A percentile compares a stretch with the other conserved stretches of the same genome.
Evolutionary conservation across 2,113 vertebrate genomes (phyloP).

Genomic region (Podocnemis expansa): DNA sequence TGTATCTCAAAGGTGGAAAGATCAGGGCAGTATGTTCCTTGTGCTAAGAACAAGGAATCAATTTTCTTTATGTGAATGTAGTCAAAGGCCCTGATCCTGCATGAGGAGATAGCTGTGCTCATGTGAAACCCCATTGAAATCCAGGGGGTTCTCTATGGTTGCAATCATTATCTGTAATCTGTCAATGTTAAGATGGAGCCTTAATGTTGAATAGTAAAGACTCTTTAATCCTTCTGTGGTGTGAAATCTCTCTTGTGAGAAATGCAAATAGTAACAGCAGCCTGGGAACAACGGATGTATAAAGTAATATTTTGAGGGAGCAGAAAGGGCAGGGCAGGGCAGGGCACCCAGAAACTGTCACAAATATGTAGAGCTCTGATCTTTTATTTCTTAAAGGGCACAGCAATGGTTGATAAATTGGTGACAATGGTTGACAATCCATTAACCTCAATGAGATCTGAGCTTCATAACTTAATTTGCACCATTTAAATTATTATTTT

Average conservation of each 20-base stretch:
- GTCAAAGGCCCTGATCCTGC: not conserved
- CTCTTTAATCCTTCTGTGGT: not conserved
- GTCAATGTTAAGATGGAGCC: not conserved
- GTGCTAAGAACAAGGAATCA: not conserved
- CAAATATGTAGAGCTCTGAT: not conserved
- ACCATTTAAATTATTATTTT: not conserved
- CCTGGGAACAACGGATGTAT: not conserved
- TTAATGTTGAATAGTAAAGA: not conserved
- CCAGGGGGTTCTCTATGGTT: not conserved
- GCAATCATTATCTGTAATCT: not conserved
- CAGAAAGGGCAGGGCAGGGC: not conserved
- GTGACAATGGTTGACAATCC: not conserved
- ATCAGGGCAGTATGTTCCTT: not conserved
- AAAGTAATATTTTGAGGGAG: not conserved
- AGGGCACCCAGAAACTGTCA: not conserved
- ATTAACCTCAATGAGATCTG: not conserved
- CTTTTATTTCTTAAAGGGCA: not conserved
- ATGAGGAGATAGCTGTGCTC: not conserved
- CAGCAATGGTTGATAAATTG: not conserved
- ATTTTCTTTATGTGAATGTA: not conserved
- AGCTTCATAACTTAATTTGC: not conserved
- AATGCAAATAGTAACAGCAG: not conserved
- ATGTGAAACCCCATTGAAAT: not conserved
- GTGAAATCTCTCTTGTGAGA: not conserved
- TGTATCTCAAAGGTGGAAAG: not conserved